Evolutionary conservation across 2,797 vertebrate genomes (phyloP).

Genomic region (Coccyzus lansbergi): DNA sequence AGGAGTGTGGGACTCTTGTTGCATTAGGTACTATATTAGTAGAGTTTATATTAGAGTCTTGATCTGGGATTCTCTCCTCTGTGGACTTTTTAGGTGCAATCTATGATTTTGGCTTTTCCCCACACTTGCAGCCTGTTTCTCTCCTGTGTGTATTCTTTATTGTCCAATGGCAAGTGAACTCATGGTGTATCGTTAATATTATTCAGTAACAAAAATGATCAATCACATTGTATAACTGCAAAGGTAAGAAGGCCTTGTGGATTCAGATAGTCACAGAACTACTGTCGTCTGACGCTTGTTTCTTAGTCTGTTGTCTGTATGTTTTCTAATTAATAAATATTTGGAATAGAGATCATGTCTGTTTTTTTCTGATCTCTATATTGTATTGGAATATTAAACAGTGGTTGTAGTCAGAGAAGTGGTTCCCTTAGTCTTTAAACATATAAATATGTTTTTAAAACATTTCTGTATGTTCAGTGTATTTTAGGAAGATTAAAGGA

Average conservation of each 20-base stretch:
- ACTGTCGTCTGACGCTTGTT: neutral
- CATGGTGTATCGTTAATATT: neutral
- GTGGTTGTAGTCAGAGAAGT: neutral
- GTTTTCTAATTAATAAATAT: neutral
- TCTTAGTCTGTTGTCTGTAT: neutral
- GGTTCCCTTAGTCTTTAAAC: neutral
- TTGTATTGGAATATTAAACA: neutral
- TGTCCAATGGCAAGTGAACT: neutral
- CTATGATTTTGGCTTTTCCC: neutral
- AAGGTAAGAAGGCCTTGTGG: neutral
- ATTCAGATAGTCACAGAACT: neutral
- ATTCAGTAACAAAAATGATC: neutral
- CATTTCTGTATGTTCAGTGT: neutral
- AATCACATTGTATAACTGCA: neutral
- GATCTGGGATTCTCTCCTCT: neutral
- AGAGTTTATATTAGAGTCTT: neutral
- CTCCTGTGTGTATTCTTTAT: neutral
- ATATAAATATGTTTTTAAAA: neutral
- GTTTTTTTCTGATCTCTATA: neutral
- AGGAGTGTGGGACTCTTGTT: neutral
- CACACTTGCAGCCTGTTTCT: neutral
- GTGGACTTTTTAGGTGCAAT: neutral
- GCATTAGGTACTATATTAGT: neutral
- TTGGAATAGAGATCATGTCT: neutral
- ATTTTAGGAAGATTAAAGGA: constrained; percentile 8